Conservation (phyloP, 2,113 vertebrate genomes). For the Lagopus muta region DNA sequence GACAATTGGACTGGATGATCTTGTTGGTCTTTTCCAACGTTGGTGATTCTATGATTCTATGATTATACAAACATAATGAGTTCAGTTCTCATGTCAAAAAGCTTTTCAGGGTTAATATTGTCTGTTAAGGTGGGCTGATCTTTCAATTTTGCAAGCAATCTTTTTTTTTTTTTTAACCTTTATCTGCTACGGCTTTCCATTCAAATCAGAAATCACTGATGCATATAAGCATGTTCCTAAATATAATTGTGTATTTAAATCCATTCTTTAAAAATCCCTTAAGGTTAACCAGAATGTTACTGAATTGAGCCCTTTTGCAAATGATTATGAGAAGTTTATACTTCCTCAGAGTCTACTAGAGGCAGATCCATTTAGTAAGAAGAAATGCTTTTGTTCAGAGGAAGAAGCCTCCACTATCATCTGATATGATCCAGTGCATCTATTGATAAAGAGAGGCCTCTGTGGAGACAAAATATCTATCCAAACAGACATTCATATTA, state of each 20-base stretch:
- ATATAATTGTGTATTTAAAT: neutral
- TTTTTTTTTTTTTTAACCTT: neutral
- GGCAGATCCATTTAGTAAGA: neutral
- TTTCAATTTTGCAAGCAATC: neutral
- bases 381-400: neutral
- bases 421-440: slow-evolving; percentile 94
- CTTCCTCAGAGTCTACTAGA: neutral
- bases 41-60: no score
- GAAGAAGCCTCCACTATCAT: slow-evolving; percentile 77
- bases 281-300: neutral
- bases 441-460: slow-evolving; percentile 93
- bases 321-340: neutral
- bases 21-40: no score
- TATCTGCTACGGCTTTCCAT: neutral
- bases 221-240: neutral
- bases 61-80: neutral
- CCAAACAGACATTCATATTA: slow-evolving; percentile 90
- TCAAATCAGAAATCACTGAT: neutral
- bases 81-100: neutral
- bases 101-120: neutral
- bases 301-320: neutral
- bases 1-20: no score
- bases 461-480: slow-evolving; percentile 95
- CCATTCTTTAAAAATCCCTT: neutral
- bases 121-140: neutral